phyloP scores from a whole-genome alignment of 2,797 vertebrate species.

The Lateolabrax maculatus region DNA sequence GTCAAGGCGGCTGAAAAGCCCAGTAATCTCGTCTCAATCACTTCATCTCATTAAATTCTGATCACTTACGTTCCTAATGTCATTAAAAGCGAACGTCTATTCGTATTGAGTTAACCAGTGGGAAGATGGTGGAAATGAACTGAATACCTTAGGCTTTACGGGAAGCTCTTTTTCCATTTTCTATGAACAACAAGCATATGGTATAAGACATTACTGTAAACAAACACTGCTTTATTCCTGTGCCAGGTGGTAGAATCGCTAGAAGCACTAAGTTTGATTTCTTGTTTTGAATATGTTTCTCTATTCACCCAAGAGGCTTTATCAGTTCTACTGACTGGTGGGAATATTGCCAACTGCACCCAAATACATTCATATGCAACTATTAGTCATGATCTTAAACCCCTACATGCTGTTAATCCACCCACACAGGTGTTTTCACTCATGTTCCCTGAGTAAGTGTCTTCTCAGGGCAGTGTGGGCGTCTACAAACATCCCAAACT shows the following conservation, averaged over 20 bases:
- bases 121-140: conserved; percentile 18
- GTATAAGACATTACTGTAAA: conserved; percentile 3
- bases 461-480: not conserved
- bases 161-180: conserved; percentile 53
- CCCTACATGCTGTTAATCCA: not conserved
- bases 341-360: not conserved
- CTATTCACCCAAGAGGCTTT: not conserved
- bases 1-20: conserved; percentile 27
- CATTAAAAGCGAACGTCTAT: conserved; percentile 36
- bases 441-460: not conserved
- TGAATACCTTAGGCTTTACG: conserved; percentile 65
- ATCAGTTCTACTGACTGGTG: not conserved
- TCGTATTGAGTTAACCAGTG: conserved; percentile 60
- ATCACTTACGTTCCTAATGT: conserved; percentile 27
- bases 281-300: not conserved
- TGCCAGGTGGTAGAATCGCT: not conserved
- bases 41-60: conserved; percentile 49
- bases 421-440: not conserved
- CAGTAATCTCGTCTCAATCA: conserved; percentile 40
- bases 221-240: not conserved
- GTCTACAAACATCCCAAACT: too few relatives aligned
- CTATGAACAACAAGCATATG: conserved; percentile 71
- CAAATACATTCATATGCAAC: not conserved
- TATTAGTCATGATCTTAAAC: not conserved
- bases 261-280: not conserved